These are phyloP conservation scores for Apodemia arnacis DNA, from an alignment of 2,888 invertebrate genomes.

Conservation along the genomic window DNA sequence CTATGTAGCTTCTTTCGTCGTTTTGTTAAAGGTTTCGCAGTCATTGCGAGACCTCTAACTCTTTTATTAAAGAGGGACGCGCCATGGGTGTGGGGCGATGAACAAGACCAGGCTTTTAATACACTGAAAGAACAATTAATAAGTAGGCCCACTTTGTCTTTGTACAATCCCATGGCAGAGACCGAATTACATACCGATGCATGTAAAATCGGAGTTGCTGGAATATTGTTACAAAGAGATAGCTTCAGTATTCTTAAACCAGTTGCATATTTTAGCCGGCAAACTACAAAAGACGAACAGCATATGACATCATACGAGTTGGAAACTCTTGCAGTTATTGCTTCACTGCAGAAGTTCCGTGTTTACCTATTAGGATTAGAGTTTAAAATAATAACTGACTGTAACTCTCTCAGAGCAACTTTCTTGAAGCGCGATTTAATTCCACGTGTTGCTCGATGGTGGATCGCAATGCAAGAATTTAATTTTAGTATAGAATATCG, in stretches of 20 bases:
- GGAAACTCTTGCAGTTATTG: constrained; percentile 67
- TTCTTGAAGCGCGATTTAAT: constrained; percentile 62
- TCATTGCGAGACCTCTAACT: background rate
- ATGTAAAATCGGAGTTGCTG: constrained; percentile 83
- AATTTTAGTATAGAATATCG: constrained; percentile 16
- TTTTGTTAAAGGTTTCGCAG: background rate
- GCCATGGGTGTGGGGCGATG: background rate
- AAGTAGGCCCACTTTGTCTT: constrained; percentile 74
- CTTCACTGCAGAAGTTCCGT: constrained; percentile 65
- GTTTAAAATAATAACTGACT: constrained; percentile 73
- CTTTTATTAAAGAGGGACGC: background rate
- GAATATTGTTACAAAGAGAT: constrained; percentile 83
- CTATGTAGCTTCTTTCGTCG: constrained; percentile 12
- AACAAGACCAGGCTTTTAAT: background rate
- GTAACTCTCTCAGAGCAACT: constrained; percentile 69
- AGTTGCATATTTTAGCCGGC: constrained; percentile 19
- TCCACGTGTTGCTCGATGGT: constrained; percentile 76
- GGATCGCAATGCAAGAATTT: constrained; percentile 31
- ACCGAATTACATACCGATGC: constrained; percentile 87
- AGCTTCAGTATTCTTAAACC: constrained; percentile 53
- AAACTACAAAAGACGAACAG: background rate
- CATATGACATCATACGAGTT: background rate
- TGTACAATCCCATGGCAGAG: constrained; percentile 75
- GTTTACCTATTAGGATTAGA: constrained; percentile 31
- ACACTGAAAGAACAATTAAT: constrained; percentile 1